Evolutionary conservation across 2,797 vertebrate species (phyloP).

Genomic region (Danio tinwini): DNA sequence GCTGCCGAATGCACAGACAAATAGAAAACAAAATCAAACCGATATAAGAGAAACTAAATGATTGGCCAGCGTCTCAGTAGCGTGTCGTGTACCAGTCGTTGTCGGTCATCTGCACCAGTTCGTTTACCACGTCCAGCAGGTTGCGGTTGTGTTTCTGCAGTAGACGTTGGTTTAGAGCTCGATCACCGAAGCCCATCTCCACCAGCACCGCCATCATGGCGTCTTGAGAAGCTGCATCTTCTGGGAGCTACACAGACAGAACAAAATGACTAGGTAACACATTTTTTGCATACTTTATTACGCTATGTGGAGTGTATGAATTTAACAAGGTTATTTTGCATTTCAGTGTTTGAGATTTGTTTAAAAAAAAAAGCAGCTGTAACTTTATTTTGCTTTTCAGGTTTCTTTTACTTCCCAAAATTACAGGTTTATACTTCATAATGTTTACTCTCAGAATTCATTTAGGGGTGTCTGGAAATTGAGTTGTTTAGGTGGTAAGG

Average conservation of each 20-base stretch:
- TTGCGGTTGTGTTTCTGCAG: slow-evolving; percentile 90
- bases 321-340: too few species aligned
- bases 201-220: slow-evolving; percentile 88
- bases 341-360: too few species aligned
- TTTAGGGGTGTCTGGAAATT: too few species aligned
- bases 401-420: too few species aligned
- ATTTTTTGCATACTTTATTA: neutral
- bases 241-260: slow-evolving; percentile 68
- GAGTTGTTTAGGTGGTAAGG: too few species aligned
- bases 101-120: slow-evolving; percentile 88
- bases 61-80: slow-evolving; percentile 75
- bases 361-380: too few species aligned
- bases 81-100: slow-evolving; percentile 88
- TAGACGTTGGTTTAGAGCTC: slow-evolving; percentile 85
- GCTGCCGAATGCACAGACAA: slow-evolving; percentile 24
- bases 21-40: neutral
- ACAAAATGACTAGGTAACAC: neutral
- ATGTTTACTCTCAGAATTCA: too few species aligned
- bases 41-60: neutral
- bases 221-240: slow-evolving; percentile 83
- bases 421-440: too few species aligned
- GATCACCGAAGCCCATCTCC: slow-evolving; percentile 96
- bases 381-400: too few species aligned
- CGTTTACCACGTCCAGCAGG: slow-evolving; percentile 90
- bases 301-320: too few species aligned